Conservation (phyloP, 2,113 vertebrate species). For the Connochaetes taurinus region DNA sequence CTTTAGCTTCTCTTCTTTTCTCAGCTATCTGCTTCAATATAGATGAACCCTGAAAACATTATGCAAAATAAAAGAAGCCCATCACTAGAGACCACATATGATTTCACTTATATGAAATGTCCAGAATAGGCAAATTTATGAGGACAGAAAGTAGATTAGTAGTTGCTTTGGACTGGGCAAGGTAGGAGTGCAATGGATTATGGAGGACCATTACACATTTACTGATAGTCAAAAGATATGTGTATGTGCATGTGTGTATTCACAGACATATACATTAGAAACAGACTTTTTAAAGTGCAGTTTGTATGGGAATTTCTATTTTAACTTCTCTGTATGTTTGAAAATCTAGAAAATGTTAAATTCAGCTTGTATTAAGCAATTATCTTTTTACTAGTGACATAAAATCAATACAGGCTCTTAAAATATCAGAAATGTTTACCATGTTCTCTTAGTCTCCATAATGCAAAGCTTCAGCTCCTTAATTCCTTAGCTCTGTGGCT, state of each 20-base stretch:
- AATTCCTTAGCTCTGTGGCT: not conserved
- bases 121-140: not conserved
- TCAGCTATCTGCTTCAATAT: not conserved
- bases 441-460: not conserved
- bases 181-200: not conserved
- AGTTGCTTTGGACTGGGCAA: not conserved
- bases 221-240: not conserved
- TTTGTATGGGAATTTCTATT: not conserved
- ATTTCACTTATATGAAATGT: not conserved
- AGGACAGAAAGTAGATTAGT: not conserved
- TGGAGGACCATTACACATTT: not conserved
- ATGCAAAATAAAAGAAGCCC: not conserved
- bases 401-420: not conserved
- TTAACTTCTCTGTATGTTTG: not conserved
- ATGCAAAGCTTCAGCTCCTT: not conserved
- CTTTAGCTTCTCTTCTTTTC: not conserved
- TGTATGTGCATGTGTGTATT: not conserved
- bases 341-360: not conserved
- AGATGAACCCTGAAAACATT: not conserved
- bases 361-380: not conserved
- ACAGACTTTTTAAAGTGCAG: not conserved
- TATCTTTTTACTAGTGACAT: not conserved
- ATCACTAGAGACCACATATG: not conserved
- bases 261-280: not conserved
- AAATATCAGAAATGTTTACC: not conserved